Base-by-base conservation (phyloP, 2,797 vertebrate species). In the Sebastes miniatus region DNA sequence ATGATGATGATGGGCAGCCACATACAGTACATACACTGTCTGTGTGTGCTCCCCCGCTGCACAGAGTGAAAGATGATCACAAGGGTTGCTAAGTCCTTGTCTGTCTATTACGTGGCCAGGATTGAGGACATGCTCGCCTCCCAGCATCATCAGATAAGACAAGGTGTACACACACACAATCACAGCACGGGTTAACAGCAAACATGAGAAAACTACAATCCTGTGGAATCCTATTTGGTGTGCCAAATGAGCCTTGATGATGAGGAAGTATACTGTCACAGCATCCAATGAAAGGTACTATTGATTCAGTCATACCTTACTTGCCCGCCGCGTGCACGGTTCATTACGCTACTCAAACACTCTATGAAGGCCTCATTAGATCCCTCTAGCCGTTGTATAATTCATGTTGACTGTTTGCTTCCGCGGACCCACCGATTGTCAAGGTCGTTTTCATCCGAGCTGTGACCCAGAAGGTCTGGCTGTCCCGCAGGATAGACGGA, bases 401-500 rank as follows among this genome's bases (percentile, higher is more conserved):
- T 91, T 92, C 87, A 88, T 87, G 81, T 79, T 67, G 86, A 87
- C 36, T 63, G 73, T 83, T 76, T 84, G 77, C 70, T 76, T 72
- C 58, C 39, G 77, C 79, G 62, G 65, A 87, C 64, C 70, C 70
- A 47, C 27, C 31, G 58, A 67, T 73, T 87, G 91, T 90, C 91
- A 92, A 92, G 91, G 91, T 90, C 67, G 27, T 90, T 91, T 87
- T 76, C 76, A 78, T 71, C 68, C 1, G 8, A 87, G 85, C 83
- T 50, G 75, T 84, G 88, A 91, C 90, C 91, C 88, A 80, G 65
- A 87, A 91, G 70, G 67, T 7, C 65, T 47, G 69, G 27, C 81
- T 76, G 77, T 87, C 87, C 89, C 73, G 8, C 63, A 32, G 73
- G 88, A 85, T 27, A 62, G 80, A 88, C 50, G 13, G 64, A 65